These are phyloP conservation scores for Geopemphigus sp. DNA, from an alignment of 1,140 invertebrate genomes.

Conservation along the genomic window DNA sequence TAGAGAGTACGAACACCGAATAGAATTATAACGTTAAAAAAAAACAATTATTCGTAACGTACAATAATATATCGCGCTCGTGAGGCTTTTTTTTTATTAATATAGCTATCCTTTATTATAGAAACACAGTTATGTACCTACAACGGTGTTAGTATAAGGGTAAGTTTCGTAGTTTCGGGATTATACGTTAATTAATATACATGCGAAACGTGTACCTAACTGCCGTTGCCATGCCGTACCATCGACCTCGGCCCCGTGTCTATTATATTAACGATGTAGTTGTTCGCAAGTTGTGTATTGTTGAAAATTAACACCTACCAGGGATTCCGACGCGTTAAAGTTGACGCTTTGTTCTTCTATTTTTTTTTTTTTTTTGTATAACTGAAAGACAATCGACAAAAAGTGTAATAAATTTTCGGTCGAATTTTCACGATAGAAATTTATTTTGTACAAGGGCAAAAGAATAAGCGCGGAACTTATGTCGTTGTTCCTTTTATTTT, in stretches of 20 bases:
- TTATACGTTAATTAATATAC: slow-evolving; percentile 15
- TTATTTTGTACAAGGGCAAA: too few species aligned
- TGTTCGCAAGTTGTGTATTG: neutral
- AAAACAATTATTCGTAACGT: too few species aligned
- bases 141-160: too few species aligned
- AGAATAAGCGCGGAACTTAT: too few species aligned
- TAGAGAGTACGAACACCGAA: too few species aligned
- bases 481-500: too few species aligned
- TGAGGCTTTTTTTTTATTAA: too few species aligned
- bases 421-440: too few species aligned
- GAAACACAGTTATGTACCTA: too few species aligned
- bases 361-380: neutral
- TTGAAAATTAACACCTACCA: neutral
- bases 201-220: neutral
- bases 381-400: neutral
- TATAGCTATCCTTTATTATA: too few species aligned
- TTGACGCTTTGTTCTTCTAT: neutral
- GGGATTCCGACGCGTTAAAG: neutral
- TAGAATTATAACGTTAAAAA: too few species aligned
- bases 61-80: too few species aligned
- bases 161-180: neutral
- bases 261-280: neutral
- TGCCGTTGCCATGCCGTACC: neutral
- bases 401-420: neutral
- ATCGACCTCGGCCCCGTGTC: neutral